Evolutionary conservation across 2,113 vertebrate species (phyloP).

Genomic region (Xyrauchen texanus): DNA sequence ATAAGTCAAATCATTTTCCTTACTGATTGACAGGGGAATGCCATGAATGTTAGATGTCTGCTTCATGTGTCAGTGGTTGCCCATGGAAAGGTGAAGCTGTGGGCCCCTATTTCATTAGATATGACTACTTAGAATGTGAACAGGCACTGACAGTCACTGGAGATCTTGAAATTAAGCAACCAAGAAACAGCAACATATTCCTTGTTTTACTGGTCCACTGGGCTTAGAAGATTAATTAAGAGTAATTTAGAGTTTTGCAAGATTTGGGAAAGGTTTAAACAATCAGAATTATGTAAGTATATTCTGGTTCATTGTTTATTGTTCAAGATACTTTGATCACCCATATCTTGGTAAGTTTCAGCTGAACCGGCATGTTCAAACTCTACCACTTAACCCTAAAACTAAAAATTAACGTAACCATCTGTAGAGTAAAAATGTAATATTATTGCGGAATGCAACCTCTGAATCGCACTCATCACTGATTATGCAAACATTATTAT

Average conservation of each 20-base stretch:
- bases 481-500: no score
- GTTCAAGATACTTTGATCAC: no score
- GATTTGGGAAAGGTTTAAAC: no score
- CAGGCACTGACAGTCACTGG: conserved; percentile 48
- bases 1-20: conserved; percentile 64
- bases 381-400: no score
- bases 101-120: conserved; percentile 68
- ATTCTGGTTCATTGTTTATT: not conserved
- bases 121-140: conserved; percentile 70
- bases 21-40: conserved; percentile 73
- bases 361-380: no score
- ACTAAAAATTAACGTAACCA: no score
- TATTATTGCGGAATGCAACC: no score
- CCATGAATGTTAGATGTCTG: conserved; percentile 72
- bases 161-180: not conserved
- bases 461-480: no score
- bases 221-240: not conserved
- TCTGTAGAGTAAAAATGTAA: no score
- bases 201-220: not conserved
- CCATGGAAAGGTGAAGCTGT: conserved; percentile 51
- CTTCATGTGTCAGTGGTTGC: conserved; percentile 65
- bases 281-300: not conserved
- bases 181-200: not conserved
- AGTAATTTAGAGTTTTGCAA: not conserved
- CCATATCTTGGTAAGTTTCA: no score